phyloP scores from a whole-genome alignment of 2,113 vertebrate genomes.

The Xyrauchen texanus region DNA sequence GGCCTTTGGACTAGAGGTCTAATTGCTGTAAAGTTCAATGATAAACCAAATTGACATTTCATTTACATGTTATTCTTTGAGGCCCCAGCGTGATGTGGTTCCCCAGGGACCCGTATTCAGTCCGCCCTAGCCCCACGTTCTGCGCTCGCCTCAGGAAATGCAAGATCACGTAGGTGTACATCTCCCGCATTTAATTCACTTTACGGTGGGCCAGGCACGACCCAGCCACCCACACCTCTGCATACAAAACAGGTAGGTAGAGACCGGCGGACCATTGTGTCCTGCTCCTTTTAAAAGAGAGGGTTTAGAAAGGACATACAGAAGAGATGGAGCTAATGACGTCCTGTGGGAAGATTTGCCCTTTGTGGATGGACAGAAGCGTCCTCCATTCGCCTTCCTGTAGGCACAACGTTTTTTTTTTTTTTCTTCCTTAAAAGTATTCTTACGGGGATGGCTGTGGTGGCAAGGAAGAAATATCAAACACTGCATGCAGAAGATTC shows the following conservation, averaged over 20 bases:
- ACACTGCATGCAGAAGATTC: neutral
- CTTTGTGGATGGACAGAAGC: slow-evolving; percentile 26
- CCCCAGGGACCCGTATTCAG: neutral
- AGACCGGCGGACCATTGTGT: neutral
- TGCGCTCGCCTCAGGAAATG: slow-evolving; percentile 10
- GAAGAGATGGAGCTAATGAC: slow-evolving; percentile 29
- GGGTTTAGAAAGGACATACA: slow-evolving; percentile 14
- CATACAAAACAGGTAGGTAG: slow-evolving; percentile 24
- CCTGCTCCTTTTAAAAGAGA: neutral
- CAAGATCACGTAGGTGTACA: slow-evolving; percentile 35
- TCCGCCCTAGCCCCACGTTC: neutral
- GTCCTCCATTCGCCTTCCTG: slow-evolving; percentile 8
- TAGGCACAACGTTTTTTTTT: neutral
- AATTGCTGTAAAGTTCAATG: slow-evolving; percentile 35
- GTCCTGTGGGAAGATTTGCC: slow-evolving; percentile 40
- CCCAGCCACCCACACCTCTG: neutral
- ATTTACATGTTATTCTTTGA: slow-evolving; percentile 30
- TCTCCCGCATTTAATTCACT: slow-evolving; percentile 18
- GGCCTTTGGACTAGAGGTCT: slow-evolving; percentile 3
- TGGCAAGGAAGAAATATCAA: slow-evolving; percentile 1
- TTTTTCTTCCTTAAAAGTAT: neutral
- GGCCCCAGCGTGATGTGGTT: neutral
- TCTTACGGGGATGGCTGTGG: too few relatives aligned
- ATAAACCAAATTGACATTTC: slow-evolving; percentile 47
- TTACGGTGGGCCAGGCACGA: neutral